These are phyloP conservation scores for Mormyrus hasselquistii DNA, from an alignment of 2,797 vertebrate species.

Conservation along the genomic window DNA sequence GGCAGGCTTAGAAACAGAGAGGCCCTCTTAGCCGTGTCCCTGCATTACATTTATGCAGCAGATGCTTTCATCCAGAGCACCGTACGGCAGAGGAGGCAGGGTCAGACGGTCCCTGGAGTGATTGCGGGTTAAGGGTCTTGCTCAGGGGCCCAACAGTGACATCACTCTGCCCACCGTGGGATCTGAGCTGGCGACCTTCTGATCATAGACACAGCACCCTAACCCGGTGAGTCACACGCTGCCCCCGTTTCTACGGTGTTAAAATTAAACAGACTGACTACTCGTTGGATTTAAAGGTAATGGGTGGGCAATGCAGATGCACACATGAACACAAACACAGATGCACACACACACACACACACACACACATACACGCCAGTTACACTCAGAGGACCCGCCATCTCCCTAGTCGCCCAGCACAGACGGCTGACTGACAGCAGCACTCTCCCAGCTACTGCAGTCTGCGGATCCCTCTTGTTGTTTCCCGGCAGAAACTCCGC, in stretches of 20 bases:
- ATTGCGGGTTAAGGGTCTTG: not conserved
- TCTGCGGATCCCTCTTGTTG: conserved; percentile 12
- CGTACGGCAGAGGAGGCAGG: not conserved
- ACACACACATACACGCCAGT: conserved; percentile 17
- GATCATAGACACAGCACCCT: not conserved
- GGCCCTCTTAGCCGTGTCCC: not conserved
- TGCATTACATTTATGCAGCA: not conserved
- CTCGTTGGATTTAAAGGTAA: not conserved
- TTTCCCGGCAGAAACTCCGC: not conserved
- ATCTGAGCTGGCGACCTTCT: not conserved
- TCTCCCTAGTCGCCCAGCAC: not conserved
- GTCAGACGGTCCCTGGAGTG: not conserved
- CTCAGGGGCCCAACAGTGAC: not conserved
- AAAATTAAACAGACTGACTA: not conserved
- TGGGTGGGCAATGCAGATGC: not conserved
- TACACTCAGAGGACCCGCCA: conserved; percentile 19
- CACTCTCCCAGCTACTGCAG: conserved; percentile 9
- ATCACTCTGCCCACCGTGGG: not conserved
- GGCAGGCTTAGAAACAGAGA: not conserved
- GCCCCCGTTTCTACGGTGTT: not conserved
- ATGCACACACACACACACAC: not conserved
- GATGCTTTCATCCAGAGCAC: not conserved
- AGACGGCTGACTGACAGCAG: conserved; percentile 21
- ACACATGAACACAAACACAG: conserved; percentile 5
- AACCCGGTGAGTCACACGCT: not conserved